Base-by-base conservation (phyloP, 2,797 vertebrate genomes). In the Menidia menidia region DNA sequence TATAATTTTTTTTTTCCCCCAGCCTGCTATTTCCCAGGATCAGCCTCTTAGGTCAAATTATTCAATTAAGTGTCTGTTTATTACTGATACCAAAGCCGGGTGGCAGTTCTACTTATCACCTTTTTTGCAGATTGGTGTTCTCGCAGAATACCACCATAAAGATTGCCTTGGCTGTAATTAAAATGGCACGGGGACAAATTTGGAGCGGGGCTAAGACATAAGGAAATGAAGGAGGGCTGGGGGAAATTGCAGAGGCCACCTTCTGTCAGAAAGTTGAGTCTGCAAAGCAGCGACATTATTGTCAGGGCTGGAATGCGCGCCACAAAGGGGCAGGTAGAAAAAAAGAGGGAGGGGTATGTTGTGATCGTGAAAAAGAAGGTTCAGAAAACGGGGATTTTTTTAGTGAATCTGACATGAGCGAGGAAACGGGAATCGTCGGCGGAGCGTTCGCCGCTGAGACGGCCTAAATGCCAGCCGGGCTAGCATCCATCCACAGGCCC, bases 51-150 rank as follows among this genome's bases (percentile, higher is more conserved):
- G 94, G 94, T 95, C 93, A 95, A 94, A 95, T 94, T 94, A 95
- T 95, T 95, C 94, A 95, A 95, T 95, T 95, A 95, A 94, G 93
- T 93, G 93, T 95, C 93, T 95, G 94, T 95, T 95, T 95, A 95
- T 94, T 93, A 93, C 93, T 94, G 94, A 95, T 95, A 95, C 92
- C 93, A 93, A 93, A 90, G 92, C 94, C 81, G 91, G 89, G 91
- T 94, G 90, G 92, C 87, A 78, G 91, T 89, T 91, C 84, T 91
- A 95, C 94, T 95, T 95, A 95, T 95, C 94, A 94, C 93, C 94
- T 95, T 93, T 94, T 95, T 92, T 94, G 93, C 94, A 95, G 93
- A 95, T 95, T 94, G 92, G 91, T 94, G 93, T 95, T 94, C 92
- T 92, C 70, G 72, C 93, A 89, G 92, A 94, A 95, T 94, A 93